Conservation (phyloP, 2,888 invertebrate genomes). For the Cancer borealis region DNA sequence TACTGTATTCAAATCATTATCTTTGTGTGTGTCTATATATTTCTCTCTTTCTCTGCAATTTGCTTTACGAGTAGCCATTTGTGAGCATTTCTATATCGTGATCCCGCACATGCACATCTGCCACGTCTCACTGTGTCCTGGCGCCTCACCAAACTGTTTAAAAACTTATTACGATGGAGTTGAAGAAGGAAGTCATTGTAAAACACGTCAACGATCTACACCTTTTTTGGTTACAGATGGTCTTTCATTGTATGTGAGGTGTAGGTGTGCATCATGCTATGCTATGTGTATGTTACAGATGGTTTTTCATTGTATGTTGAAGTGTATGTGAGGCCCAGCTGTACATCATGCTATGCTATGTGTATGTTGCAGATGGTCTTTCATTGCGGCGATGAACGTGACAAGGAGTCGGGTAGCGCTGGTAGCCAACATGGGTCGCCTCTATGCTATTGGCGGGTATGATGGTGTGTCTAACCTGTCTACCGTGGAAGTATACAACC, state of each 20-base stretch:
- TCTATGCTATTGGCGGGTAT: conserved; percentile 90
- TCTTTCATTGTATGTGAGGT: neutral
- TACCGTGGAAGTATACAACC: conserved; percentile 91
- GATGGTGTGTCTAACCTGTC: conserved; percentile 89
- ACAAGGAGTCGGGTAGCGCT: conserved; percentile 90
- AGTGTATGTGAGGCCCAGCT: neutral
- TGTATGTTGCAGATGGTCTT: conserved; percentile 84
- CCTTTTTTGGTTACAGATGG: too few relatives aligned
- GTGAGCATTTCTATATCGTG: too few relatives aligned
- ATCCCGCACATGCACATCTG: too few relatives aligned
- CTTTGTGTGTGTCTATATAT: neutral
- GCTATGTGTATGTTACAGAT: neutral
- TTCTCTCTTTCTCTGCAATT: neutral
- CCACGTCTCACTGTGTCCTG: too few relatives aligned
- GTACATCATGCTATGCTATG: neutral
- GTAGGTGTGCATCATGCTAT: neutral
- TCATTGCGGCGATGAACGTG: conserved; percentile 89
- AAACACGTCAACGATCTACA: too few relatives aligned
- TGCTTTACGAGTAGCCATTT: too few relatives aligned
- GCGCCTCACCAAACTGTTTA: too few relatives aligned
- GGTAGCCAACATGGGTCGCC: conserved; percentile 90
- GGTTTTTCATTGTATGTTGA: too few relatives aligned
- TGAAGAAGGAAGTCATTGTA: too few relatives aligned
- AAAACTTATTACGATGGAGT: too few relatives aligned
- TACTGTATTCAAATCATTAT: conserved; percentile 66